phyloP scores from a whole-genome alignment of 64 coral and sea anemone genomes.

The Exaiptasia diaphana region DNA sequence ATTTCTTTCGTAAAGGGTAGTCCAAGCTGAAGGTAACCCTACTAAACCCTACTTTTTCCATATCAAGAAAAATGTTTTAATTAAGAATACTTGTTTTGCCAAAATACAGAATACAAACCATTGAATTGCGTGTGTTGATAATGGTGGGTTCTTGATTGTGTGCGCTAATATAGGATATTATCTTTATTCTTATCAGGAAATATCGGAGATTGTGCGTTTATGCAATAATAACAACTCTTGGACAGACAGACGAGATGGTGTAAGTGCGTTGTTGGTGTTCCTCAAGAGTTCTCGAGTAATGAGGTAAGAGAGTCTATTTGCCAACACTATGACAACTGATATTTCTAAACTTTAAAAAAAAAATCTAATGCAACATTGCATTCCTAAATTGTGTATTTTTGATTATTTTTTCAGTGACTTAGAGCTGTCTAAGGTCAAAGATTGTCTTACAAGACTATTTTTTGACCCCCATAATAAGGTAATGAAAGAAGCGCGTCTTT shows the following conservation, averaged over 20 bases:
- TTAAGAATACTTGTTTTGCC: no score
- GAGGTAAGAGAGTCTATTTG: constrained; percentile 18
- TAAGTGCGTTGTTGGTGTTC: constrained; percentile 70
- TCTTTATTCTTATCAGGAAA: constrained; percentile 63
- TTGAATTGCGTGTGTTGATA: neutral
- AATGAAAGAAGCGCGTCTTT: neutral
- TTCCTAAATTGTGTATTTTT: no score
- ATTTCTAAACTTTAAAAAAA: no score
- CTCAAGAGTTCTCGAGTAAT: constrained; percentile 84
- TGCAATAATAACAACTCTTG: constrained; percentile 77
- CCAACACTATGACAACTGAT: no score
- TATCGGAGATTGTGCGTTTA: constrained; percentile 82
- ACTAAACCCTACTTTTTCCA: no score
- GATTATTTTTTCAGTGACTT: constrained; percentile 3
- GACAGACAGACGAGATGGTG: constrained; percentile 84
- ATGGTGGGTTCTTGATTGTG: neutral
- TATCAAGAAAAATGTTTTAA: no score
- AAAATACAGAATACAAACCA: no score
- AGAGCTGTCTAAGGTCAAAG: constrained; percentile 78
- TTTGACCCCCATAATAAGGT: constrained; percentile 97
- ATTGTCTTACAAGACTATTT: constrained; percentile 88
- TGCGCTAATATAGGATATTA: no score
- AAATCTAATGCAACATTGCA: no score
- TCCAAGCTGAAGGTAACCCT: no score
- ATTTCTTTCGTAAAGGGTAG: no score